Base-by-base conservation (phyloP, 2,888 invertebrate species). In the Actias luna region DNA sequence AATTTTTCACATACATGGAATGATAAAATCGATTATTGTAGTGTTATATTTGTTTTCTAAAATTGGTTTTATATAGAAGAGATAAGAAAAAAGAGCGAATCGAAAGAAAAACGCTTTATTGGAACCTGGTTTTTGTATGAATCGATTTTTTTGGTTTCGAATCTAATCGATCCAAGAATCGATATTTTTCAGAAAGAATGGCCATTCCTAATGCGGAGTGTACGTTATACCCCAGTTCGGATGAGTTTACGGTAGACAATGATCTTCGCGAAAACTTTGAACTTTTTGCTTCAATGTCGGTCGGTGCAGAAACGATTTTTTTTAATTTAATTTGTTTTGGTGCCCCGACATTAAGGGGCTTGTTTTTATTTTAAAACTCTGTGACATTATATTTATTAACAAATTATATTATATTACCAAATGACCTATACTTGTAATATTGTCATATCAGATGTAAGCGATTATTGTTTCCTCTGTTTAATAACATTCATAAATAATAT, bases 201-300 rank as follows among this genome's bases (percentile, higher is more conserved):
- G n/a, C n/a, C n/a, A n/a, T n/a, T n/a, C n/a, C n/a, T 83, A 83
- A 83, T 81, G 85, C 74, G 71, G 77, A 71, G 64, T 69, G 72
- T 67, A 68, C 63, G 64, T 65, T 67, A 70, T 74, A 70, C 73
- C 69, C 59, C 64, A 65, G 74, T 79, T 80, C 77, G 82, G 79
- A 77, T 78, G 75, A 78, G 16, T 65, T 68, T 67, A 61, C 65
- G 63, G 76, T 71, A 75, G 74, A 79, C 79, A 78, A 79, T 79
- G 73, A 76, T 71, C 67, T 71, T 61, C 70, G 76, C 77, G 78
- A 77, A 72, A 75, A 74, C 72, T 82, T 84, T 79, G 82, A 79
- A 29, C 79, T 74, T 79, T 79, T 76, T 76, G 78, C 77, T 76
- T 77, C 88, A 89, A 89, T 88, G 89, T 83, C 87, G 79, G 60